Evolutionary conservation across 2,888 invertebrate genomes (phyloP).

Genomic region (Andrena fulva): DNA sequence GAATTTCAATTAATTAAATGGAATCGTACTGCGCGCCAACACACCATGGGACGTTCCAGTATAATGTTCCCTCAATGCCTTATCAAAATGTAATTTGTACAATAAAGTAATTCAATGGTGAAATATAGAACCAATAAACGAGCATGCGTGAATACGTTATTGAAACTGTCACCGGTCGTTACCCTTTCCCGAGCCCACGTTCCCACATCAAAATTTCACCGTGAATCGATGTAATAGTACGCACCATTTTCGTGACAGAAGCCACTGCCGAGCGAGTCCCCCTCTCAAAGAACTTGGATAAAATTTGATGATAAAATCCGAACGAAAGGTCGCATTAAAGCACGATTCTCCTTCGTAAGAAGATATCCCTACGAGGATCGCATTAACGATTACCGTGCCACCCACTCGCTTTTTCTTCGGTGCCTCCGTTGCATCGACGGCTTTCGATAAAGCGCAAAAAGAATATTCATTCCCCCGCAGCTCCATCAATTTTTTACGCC

Average conservation of each 20-base stretch:
- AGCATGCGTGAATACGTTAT: too few relatives aligned
- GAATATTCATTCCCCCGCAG: constrained; percentile 5
- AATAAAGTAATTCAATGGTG: too few relatives aligned
- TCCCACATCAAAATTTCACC: background rate
- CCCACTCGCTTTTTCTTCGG: background rate
- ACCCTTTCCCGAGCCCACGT: background rate
- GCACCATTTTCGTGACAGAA: background rate
- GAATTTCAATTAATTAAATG: too few relatives aligned
- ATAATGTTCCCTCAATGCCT: too few relatives aligned
- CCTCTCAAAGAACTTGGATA: background rate
- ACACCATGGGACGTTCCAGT: too few relatives aligned
- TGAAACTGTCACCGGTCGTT: background rate
- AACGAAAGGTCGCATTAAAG: constrained; percentile 10
- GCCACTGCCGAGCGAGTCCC: background rate
- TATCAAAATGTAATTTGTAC: too few relatives aligned
- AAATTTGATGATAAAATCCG: background rate
- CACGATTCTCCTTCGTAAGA: background rate
- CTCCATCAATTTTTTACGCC: constrained; percentile 29
- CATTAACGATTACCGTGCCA: constrained; percentile 32
- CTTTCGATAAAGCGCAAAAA: constrained; percentile 33
- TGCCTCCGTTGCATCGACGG: background rate
- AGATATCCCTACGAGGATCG: background rate
- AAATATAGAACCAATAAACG: too few relatives aligned
- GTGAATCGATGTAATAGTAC: background rate
- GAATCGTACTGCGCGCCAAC: too few relatives aligned